These are phyloP conservation scores for Cryptoprocta ferox DNA, from an alignment of 2,797 vertebrate genomes.

Conservation along the genomic window DNA sequence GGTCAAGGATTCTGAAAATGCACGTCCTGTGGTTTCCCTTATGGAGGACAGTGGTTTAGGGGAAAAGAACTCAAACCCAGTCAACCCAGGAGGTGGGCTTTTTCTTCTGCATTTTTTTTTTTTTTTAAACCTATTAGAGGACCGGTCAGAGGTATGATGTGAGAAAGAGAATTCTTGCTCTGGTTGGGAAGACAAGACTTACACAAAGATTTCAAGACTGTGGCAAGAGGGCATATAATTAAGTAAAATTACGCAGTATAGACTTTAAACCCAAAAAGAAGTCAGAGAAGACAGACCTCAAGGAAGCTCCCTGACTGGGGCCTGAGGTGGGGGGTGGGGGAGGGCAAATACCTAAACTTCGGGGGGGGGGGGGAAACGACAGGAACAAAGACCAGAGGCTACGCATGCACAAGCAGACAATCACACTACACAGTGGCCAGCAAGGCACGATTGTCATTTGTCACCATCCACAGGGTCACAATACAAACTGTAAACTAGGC, in stretches of 20 bases:
- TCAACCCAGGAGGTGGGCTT: background rate
- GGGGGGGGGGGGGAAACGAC: background rate
- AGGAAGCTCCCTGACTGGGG: background rate
- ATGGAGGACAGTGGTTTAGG: background rate
- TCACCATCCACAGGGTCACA: background rate
- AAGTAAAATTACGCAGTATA: background rate
- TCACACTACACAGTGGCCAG: background rate
- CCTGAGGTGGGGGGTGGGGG: accelerated
- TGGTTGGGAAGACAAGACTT: background rate
- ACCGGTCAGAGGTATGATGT: background rate
- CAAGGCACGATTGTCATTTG: background rate
- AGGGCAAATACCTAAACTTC: background rate
- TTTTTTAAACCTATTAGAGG: background rate
- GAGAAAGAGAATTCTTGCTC: background rate
- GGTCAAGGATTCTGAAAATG: accelerated
- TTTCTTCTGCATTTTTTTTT: background rate
- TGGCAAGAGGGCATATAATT: background rate
- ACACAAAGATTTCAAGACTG: background rate
- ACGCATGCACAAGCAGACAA: no score
- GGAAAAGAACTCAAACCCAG: background rate
- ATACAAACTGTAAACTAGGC: background rate
- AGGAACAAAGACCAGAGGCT: background rate
- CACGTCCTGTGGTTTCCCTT: background rate
- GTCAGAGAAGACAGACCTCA: conserved; percentile 11
- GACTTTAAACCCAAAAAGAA: conserved; percentile 33